These are phyloP conservation scores for Caenorhabditis tropicalis DNA, from an alignment of 1,140 invertebrate species.

Conservation along the genomic window DNA sequence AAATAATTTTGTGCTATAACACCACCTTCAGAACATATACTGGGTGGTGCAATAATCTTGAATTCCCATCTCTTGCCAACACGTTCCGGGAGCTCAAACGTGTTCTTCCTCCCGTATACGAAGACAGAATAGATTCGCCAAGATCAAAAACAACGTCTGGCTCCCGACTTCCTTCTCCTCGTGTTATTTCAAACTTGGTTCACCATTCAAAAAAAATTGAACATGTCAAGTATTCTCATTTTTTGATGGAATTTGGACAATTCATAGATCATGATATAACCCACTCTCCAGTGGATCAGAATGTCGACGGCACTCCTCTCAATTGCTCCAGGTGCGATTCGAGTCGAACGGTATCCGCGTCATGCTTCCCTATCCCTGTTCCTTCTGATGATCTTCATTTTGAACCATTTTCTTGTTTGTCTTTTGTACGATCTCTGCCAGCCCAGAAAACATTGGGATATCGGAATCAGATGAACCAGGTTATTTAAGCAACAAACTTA, in stretches of 20 bases:
- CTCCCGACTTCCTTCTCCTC: constrained; percentile 77
- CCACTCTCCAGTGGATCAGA: constrained; percentile 72
- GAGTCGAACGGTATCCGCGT: constrained; percentile 60
- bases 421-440: constrained; percentile 88
- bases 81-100: constrained; percentile 86
- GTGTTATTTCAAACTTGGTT: constrained; percentile 84
- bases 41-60: constrained; percentile 93
- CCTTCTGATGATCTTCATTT: constrained; percentile 76
- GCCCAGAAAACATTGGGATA: constrained; percentile 80
- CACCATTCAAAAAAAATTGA: constrained; percentile 82
- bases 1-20: background rate
- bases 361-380: constrained; percentile 76
- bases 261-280: constrained; percentile 66
- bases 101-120: constrained; percentile 86
- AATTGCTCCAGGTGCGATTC: constrained; percentile 72
- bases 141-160: constrained; percentile 80
- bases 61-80: constrained; percentile 87
- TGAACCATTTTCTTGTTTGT: constrained; percentile 82
- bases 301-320: background rate
- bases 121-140: constrained; percentile 80
- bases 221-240: constrained; percentile 67
- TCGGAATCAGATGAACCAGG: constrained; percentile 75
- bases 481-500: background rate
- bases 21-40: constrained; percentile 79
- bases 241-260: constrained; percentile 71